Evolutionary conservation across 1,140 invertebrate genomes (phyloP), one percentile per base, ranked within the genome.

Genomic region (Drosophila tsacasi): DNA sequence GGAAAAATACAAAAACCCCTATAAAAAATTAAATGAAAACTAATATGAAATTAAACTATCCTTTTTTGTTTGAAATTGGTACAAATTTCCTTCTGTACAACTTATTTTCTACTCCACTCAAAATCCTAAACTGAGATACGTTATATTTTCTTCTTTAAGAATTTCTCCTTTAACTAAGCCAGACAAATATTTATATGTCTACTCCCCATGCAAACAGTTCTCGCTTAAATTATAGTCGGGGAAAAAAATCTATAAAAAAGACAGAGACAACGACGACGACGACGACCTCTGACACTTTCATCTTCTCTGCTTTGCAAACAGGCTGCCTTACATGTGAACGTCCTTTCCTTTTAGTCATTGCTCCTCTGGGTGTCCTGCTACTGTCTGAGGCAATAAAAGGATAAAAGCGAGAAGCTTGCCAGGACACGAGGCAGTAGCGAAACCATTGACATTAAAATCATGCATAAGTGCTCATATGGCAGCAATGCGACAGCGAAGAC

Each of bases 391-490:
- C 60, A 71, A 71, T 77, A 81, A 81, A 57, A 66, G 55, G 63
- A 71, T 77, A 81, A 81, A 57, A 66, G 55, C 32, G 44, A 49
- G 40, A 52, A 76, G 72, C 49, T 54, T 30, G 39, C 25, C 60
- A 71, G 57, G 66, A 52, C 55, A 27, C 42, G 50, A 47, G 46
- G 63, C 59, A 80, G 58, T 46, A 62, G 76, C 68, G 63, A 79
- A 91, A 76, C 81, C 89, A 91, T 91, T 91, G 89, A 91, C 89
- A 91, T 91, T 91, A 91, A 91, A 91, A 89, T 91, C 89, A 91
- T 89, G 89, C 83, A 89, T 91, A 91, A 91, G 89, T 90, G 81
- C 89, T 91, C 71, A 85, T 79, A 66, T 90, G 82, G 72, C 78
- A 79, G 81, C 85, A 90, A 81, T 81, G 69, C 81, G 81, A 89